Evolutionary conservation across 2,797 vertebrate species (phyloP), one percentile per base, ranked within the genome.

Genomic region (Acanthurus leucopareius): DNA sequence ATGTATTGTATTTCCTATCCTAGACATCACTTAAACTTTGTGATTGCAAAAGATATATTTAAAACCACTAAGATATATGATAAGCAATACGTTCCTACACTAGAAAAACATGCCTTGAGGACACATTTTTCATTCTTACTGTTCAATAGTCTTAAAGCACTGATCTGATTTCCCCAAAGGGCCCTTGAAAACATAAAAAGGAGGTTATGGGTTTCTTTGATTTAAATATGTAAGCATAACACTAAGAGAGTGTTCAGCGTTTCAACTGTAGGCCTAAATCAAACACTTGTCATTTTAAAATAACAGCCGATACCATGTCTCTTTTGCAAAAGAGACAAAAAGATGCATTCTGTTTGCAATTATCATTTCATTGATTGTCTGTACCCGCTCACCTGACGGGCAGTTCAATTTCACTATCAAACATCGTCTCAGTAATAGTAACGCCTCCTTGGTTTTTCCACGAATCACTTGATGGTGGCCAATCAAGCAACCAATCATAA

Each of bases 401-500:
- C 58, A 53, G 67, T 9, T 10, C 49, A 47, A 58, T 44, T 58
- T 57, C 15, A 79, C 63, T 63, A 79, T 49, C 62, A 70, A 83
- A 75, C 82, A 17, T 73, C 59, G 1, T 60, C 2, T 15, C 0
- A 17, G 28, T 8, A 3, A 17, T 6, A 35, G 52, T 20, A 6
- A 81, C 87, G 75, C 93, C 89, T 35, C 58, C 53, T 66, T 1
- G 1, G n/a, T 14, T 35, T 65, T 47, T 77, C 9, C 19, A 59
- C 90, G 2, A 93, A 89, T 89, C 72, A 59, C 8, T 0, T 57
- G 1, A 14, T 20, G 51, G 0, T 45, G 48, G 1, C 0, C 49
- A 51, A 57, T 53, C 20, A 14, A 51, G 0, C 15, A 84, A 22
- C 93, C 89, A 93, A 95, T 94, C 65, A 60, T 0, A 62, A 20